Evolutionary conservation across 2,113 vertebrate genomes (phyloP).

Genomic region (Stegastes partitus): DNA sequence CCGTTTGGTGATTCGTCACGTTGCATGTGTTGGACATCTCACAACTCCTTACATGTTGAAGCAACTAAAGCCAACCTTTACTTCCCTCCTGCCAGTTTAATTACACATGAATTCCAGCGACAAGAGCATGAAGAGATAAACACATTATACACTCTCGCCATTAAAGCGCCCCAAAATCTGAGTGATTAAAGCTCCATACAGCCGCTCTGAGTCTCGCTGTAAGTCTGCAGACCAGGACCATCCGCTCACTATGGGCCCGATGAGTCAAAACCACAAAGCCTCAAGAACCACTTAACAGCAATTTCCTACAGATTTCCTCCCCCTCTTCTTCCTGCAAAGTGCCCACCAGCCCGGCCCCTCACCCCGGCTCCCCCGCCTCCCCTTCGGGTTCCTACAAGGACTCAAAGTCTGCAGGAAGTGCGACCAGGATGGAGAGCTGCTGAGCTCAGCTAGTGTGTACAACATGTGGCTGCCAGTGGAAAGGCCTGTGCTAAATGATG

Average conservation of each 20-base stretch:
- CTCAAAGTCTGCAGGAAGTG: conserved; percentile 62
- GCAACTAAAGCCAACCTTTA: too few relatives aligned
- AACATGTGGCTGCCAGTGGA: conserved; percentile 58
- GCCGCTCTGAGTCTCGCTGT: conserved; percentile 44
- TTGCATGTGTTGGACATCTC: too few relatives aligned
- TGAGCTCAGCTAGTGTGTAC: conserved; percentile 68
- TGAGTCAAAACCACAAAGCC: conserved; percentile 83
- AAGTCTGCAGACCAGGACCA: conserved; percentile 61
- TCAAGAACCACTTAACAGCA: conserved; percentile 82
- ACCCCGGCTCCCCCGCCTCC: conserved; percentile 26
- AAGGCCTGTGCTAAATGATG: conserved; percentile 2
- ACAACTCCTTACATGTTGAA: too few relatives aligned
- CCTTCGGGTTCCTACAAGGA: conserved; percentile 48
- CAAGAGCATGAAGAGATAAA: conserved; percentile 47
- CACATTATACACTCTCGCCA: conserved; percentile 27
- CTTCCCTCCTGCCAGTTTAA: neutral
- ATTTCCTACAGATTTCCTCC: conserved; percentile 76
- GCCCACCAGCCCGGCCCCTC: conserved; percentile 6
- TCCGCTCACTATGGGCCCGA: conserved; percentile 60
- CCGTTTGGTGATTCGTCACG: too few relatives aligned
- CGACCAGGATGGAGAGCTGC: conserved; percentile 52
- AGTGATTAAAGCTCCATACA: conserved; percentile 68
- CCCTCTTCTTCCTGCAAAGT: conserved; percentile 68
- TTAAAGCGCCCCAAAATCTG: conserved; percentile 16
- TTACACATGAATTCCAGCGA: conserved; percentile 7